Evolutionary conservation across 2,888 invertebrate species (phyloP), one percentile per base, ranked within the genome.

Genomic region (Carpatolechia fugitivella): DNA sequence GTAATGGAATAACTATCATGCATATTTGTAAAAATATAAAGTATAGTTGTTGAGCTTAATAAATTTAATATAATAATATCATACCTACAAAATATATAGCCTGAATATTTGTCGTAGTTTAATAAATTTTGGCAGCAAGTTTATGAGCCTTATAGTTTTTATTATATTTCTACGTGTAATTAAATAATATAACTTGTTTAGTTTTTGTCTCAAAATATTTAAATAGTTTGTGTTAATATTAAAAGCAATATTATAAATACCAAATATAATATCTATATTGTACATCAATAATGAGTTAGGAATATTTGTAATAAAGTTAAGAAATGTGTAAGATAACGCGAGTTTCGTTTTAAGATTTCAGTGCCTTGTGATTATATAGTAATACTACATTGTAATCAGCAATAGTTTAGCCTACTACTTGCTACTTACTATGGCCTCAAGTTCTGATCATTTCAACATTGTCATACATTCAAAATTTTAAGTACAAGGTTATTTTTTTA

Each of bases 281-380:
- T n/a, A n/a, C 3, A 24, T 24, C 24, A n/a, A n/a, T 24, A 24
- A 24, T 24, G 6, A 24, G 24, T 24, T 24, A 24, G 6, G 24
- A n/a, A n/a, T n/a, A n/a, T n/a, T n/a, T n/a, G n/a, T n/a, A n/a
- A n/a, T n/a, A n/a, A n/a, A n/a, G n/a, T n/a, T n/a, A n/a, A n/a
- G n/a, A n/a, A n/a, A n/a, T 18, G 18, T 41, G 16, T 41, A 16
- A 3, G 11, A 11, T 41, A 20, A 10, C 14, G 10, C 10, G 5
- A 35, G 3, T 29, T 20, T 46, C 30, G 46, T 18, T 54, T 64
- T 65, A 72, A 65, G 61, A 69, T 63, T 58, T 62, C 66, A 74
- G 77, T 77, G 76, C 77, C 77, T 77, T 77, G 70, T 72, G 61
- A 64, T n/a, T 69, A 69, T 62, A 44, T 13, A 29, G 6, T 6